phyloP scores from a whole-genome alignment of 92 coral and sea anemone species.

The Porites lobata region DNA sequence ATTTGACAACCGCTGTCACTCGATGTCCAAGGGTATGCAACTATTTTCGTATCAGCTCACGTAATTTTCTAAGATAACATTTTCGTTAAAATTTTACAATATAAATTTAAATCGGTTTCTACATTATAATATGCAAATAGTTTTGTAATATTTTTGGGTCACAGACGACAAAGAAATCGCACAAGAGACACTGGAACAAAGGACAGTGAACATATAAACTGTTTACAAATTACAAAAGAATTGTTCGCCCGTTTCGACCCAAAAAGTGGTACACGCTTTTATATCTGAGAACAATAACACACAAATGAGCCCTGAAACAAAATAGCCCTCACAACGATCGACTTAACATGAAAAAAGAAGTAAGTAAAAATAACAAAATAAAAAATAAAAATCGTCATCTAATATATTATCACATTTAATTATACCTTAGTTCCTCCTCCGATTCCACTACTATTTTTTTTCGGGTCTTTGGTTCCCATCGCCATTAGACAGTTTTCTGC shows the following conservation, averaged over 20 bases:
- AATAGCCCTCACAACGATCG: too few relatives aligned
- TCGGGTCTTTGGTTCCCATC: neutral
- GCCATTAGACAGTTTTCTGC: conserved; percentile 17
- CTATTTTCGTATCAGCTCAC: too few relatives aligned
- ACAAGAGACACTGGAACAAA: neutral
- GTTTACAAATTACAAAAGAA: neutral
- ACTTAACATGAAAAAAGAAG: too few relatives aligned
- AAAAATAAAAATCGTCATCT: neutral
- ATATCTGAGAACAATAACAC: neutral
- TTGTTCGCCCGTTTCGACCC: neutral
- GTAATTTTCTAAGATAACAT: neutral
- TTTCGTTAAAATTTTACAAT: neutral
- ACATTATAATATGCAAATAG: too few relatives aligned
- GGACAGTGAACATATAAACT: neutral
- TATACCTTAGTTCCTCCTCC: conserved; percentile 7
- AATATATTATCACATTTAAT: neutral
- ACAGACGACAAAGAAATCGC: neutral
- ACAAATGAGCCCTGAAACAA: neutral
- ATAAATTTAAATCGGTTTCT: too few relatives aligned
- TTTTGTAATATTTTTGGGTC: neutral
- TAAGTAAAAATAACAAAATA: too few relatives aligned
- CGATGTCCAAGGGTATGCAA: too few relatives aligned
- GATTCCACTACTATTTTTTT: neutral
- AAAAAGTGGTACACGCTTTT: neutral
- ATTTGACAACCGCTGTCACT: too few relatives aligned